Evolutionary conservation across 2,113 vertebrate genomes (phyloP).

Genomic region (Anas platyrhynchos): DNA sequence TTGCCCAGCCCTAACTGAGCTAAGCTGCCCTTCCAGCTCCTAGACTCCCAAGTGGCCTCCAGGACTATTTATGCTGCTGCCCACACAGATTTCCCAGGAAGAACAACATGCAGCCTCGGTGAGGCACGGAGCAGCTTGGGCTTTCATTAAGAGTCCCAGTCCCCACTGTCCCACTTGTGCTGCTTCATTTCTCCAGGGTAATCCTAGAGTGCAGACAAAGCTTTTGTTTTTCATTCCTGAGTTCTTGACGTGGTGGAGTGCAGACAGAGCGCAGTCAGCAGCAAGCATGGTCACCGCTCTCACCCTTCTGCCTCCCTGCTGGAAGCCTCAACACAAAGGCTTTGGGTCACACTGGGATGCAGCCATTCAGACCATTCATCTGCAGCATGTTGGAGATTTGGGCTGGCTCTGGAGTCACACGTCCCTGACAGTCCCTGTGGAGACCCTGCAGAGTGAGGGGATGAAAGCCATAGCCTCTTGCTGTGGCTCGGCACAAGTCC

Average conservation of each 20-base stretch:
- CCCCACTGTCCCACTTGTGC: background rate
- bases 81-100: slow-evolving; percentile 27
- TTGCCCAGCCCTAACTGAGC: background rate
- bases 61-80: slow-evolving; percentile 6
- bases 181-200: background rate
- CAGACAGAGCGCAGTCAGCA: background rate
- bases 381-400: background rate
- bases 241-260: accelerated
- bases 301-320: background rate
- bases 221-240: background rate
- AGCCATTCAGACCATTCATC: background rate
- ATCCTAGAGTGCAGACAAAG: background rate
- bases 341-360: background rate
- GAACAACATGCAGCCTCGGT: background rate
- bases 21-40: background rate
- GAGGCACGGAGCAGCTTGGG: background rate
- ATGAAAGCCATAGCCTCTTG: too few species aligned
- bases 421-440: background rate
- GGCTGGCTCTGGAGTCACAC: background rate
- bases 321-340: background rate
- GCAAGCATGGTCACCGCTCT: background rate
- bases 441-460: too few species aligned
- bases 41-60: slow-evolving; percentile 13
- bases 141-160: background rate
- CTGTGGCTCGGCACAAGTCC: too few species aligned